phyloP scores from a whole-genome alignment of 2,888 invertebrate species.

The Eupeodes luniger region DNA sequence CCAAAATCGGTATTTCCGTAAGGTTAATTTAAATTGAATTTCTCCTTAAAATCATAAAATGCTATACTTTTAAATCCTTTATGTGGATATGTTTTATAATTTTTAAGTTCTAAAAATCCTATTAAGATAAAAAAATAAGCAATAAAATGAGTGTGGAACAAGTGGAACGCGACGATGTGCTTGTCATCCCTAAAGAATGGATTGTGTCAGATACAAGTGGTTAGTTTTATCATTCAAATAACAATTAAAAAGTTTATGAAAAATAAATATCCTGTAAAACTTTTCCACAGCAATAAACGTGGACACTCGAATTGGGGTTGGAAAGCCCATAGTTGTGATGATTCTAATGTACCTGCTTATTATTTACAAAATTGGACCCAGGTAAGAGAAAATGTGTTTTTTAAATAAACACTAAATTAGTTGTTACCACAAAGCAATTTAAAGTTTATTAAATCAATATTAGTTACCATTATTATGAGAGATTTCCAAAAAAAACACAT shows the following conservation, averaged over 20 bases:
- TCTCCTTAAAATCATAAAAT: too few species aligned
- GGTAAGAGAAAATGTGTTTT: conserved; percentile 64
- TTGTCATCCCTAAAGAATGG: not conserved
- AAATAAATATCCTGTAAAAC: not conserved
- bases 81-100: not conserved
- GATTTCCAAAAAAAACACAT: too few species aligned
- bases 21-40: too few species aligned
- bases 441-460: too few species aligned
- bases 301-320: not conserved
- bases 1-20: not conserved
- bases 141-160: not conserved
- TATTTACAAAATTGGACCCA: conserved; percentile 77
- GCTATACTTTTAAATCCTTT: not conserved
- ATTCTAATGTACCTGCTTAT: conserved; percentile 78
- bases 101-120: not conserved
- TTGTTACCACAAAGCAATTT: too few species aligned
- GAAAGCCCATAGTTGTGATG: not conserved
- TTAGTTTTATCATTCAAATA: not conserved
- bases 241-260: not conserved
- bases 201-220: not conserved
- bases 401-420: too few species aligned
- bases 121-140: not conserved
- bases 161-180: not conserved
- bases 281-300: not conserved
- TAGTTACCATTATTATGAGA: too few species aligned